phyloP scores from a whole-genome alignment of 2,113 vertebrate genomes.

The Alouatta palliata region DNA sequence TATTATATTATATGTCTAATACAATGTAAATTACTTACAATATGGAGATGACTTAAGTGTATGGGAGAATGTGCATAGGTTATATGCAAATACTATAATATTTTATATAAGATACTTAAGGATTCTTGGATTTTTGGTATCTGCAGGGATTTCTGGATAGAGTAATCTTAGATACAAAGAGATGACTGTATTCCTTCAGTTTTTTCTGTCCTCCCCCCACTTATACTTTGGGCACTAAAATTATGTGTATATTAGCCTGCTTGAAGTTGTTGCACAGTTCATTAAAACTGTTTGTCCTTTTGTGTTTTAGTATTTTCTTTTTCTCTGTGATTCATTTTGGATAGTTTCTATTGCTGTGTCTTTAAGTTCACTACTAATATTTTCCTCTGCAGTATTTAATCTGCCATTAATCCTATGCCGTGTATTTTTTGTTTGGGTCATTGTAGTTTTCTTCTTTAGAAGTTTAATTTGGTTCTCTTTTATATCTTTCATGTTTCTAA shows the following conservation, averaged over 20 bases:
- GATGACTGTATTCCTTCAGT: background rate
- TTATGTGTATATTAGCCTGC: background rate
- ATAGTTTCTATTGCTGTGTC: background rate
- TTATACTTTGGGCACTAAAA: background rate
- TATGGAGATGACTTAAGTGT: background rate
- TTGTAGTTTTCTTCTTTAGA: slow-evolving; percentile 23
- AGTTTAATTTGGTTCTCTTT: background rate
- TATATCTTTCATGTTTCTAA: background rate
- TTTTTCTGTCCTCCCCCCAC: background rate
- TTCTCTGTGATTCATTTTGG: background rate
- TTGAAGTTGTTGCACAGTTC: background rate
- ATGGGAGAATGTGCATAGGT: background rate
- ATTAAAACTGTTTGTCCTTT: background rate
- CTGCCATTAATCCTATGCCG: background rate
- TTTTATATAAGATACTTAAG: background rate
- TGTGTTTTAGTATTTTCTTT: background rate
- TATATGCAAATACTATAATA: background rate
- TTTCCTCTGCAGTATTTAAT: background rate
- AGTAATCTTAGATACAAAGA: background rate
- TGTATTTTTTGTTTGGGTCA: background rate
- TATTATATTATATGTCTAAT: background rate
- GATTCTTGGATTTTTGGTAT: background rate
- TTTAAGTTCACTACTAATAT: background rate
- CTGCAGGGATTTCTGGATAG: background rate
- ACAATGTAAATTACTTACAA: background rate